phyloP scores from a whole-genome alignment of 2,113 vertebrate species.

The Elgaria multicarinata region DNA sequence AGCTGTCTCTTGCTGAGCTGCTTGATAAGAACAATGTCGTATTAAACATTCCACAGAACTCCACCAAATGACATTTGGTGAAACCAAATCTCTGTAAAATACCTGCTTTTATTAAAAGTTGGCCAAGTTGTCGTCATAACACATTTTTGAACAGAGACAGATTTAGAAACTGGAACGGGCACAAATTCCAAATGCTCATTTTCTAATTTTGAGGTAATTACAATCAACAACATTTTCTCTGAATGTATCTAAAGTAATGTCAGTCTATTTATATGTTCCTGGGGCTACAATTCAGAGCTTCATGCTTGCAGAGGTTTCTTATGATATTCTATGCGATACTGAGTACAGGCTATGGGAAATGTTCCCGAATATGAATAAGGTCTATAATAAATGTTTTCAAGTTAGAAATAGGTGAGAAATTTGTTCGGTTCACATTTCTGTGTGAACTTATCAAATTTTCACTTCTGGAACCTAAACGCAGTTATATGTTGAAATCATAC shows the following conservation, averaged over 20 bases:
- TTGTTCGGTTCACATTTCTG: no score
- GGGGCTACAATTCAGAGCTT: not conserved
- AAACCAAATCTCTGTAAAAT: conserved; percentile 54
- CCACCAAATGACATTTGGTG: conserved; percentile 37
- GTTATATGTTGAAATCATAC: no score
- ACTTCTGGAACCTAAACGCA: no score
- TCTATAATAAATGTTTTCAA: not conserved
- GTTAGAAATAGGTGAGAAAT: no score
- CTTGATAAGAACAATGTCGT: conserved; percentile 51
- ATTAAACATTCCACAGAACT: conserved; percentile 53
- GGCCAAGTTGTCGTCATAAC: not conserved
- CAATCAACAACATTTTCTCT: conserved; percentile 44
- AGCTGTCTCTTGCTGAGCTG: conserved; percentile 33
- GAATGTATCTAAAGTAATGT: conserved; percentile 27
- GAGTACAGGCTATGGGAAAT: not conserved
- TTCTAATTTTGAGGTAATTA: conserved; percentile 53
- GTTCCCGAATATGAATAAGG: not conserved
- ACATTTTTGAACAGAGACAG: conserved; percentile 9
- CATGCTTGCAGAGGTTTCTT: not conserved
- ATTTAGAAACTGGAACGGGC: conserved; percentile 51
- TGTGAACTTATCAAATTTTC: no score
- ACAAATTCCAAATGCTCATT: conserved; percentile 38
- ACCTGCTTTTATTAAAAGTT: conserved; percentile 55
- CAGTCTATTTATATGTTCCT: not conserved
- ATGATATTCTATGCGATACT: not conserved